Percentiles rank a stretch among this genome's conserved stretches.
Evolutionary conservation across 2,888 invertebrate genomes (phyloP).

Genomic region (Melieria picta): DNA sequence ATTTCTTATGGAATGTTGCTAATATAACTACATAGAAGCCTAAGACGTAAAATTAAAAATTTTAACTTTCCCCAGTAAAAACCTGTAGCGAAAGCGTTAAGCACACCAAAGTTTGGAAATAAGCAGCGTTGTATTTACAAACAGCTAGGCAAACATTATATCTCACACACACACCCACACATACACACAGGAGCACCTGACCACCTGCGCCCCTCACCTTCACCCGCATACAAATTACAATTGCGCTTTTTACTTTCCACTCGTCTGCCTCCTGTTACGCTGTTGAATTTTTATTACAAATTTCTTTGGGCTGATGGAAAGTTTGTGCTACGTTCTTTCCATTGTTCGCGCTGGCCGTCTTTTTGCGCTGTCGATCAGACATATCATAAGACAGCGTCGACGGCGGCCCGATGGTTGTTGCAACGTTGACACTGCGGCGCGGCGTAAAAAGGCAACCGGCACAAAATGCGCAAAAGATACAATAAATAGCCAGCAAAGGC

Average conservation of each 20-base stretch:
- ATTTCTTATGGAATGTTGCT: too few relatives aligned
- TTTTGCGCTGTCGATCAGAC: neutral
- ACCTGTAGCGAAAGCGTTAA: too few relatives aligned
- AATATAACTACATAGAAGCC: too few relatives aligned
- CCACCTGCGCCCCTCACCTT: neutral
- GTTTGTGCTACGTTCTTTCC: neutral
- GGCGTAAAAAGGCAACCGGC: neutral
- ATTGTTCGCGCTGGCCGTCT: too few relatives aligned
- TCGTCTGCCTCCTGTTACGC: conserved; percentile 51
- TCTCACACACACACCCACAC: conserved; percentile 18
- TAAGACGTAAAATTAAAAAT: too few relatives aligned
- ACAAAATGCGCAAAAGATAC: neutral
- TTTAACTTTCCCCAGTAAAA: too few relatives aligned
- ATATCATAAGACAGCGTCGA: neutral
- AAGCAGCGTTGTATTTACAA: conserved; percentile 5
- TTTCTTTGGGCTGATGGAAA: conserved; percentile 50
- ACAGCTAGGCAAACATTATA: neutral
- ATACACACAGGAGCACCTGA: too few relatives aligned
- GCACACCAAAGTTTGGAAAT: neutral
- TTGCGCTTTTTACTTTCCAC: neutral
- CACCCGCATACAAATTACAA: neutral
- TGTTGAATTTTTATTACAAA: conserved; percentile 59
- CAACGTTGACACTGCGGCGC: too few relatives aligned
- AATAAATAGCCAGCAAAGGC: conserved; percentile 48
- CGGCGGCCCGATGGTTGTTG: too few relatives aligned